Percentiles rank a stretch among this genome's conserved stretches.
phyloP scores from a whole-genome alignment of 30 jellyfish, hydroid and myxozoan species.

The Sanderia malayensis region DNA sequence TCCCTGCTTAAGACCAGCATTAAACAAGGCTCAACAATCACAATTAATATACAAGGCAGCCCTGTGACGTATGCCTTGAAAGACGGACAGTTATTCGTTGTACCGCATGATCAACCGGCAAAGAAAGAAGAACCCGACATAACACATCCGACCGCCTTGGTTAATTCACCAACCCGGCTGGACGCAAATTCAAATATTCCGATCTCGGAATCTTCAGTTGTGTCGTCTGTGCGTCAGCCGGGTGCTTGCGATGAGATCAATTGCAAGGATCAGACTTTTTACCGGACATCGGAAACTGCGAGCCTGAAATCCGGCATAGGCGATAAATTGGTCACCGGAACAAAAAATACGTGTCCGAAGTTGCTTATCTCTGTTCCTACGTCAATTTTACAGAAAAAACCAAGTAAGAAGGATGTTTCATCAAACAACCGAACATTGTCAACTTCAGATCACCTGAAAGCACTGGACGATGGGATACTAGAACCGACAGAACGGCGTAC shows the following conservation, averaged over 20 bases:
- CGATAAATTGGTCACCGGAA: background rate
- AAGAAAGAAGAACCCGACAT: conserved; percentile 23
- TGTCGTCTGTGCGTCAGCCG: background rate
- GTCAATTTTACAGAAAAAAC: background rate
- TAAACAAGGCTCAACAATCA: conserved; percentile 54
- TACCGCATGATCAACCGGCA: conserved; percentile 50
- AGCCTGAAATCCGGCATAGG: background rate
- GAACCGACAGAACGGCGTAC: background rate
- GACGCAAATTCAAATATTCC: too few species aligned
- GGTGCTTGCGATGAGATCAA: background rate
- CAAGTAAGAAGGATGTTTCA: background rate
- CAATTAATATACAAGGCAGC: conserved; percentile 56
- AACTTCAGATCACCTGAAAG: background rate
- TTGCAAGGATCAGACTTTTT: background rate
- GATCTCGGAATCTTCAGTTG: background rate
- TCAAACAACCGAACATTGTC: background rate
- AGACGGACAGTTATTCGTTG: conserved; percentile 52
- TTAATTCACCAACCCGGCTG: background rate
- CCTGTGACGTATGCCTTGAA: conserved; percentile 59
- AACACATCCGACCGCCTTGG: background rate
- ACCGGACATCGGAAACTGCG: background rate
- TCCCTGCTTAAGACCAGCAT: conserved; percentile 43
- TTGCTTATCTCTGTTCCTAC: conserved; percentile 1
- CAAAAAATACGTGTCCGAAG: background rate
- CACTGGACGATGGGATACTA: background rate